Percentiles rank a stretch among this genome's conserved stretches.
Conservation (phyloP, 2,888 invertebrate genomes). For the Campoletis raptor region DNA sequence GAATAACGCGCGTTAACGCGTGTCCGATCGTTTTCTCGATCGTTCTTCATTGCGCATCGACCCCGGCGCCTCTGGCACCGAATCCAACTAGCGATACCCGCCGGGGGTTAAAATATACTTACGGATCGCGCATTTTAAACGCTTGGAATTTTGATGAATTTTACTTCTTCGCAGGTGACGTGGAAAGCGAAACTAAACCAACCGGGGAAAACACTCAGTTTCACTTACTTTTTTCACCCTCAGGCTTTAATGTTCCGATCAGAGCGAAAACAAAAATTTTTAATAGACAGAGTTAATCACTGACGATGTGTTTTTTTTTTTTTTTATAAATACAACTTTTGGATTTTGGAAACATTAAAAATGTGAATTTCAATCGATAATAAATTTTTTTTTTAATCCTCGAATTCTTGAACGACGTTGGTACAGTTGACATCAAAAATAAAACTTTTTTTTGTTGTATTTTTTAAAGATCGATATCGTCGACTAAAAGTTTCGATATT, state of each 20-base stretch:
- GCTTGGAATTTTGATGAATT: conserved; percentile 68
- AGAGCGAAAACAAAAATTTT: background rate
- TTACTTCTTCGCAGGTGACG: conserved; percentile 61
- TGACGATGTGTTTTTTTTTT: background rate
- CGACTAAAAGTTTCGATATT: background rate
- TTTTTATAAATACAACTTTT: too few relatives aligned
- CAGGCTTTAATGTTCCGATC: conserved; percentile 8
- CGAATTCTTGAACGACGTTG: background rate
- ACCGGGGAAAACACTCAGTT: background rate
- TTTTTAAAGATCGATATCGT: background rate
- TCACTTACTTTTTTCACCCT: background rate
- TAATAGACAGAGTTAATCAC: background rate
- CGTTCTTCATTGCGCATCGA: conserved; percentile 59
- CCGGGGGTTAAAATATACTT: background rate
- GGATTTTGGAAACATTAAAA: background rate
- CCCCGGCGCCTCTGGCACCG: conserved; percentile 37
- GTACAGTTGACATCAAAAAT: background rate
- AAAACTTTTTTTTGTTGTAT: background rate
- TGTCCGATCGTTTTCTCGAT: conserved; percentile 70
- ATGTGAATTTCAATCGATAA: background rate
- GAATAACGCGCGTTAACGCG: conserved; percentile 71
- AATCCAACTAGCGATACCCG: background rate
- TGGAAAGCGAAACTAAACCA: conserved; percentile 58
- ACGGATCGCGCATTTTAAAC: background rate
- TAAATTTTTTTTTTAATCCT: background rate